phyloP scores from a whole-genome alignment of 2,888 invertebrate genomes.

The Clitarchus hookeri region DNA sequence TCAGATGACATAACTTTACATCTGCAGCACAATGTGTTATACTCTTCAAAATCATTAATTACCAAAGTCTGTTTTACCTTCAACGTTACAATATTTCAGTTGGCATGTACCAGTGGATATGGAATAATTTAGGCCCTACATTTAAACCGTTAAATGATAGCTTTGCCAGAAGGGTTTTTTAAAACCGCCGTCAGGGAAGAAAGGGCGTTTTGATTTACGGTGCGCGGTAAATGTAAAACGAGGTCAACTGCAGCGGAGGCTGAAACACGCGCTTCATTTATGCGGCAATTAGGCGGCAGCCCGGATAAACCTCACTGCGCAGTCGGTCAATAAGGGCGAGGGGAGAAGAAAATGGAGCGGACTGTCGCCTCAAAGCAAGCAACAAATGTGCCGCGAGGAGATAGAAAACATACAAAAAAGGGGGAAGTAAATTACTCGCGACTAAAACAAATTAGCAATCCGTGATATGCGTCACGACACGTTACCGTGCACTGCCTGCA shows the following conservation, averaged over 20 bases:
- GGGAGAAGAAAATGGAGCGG: background rate
- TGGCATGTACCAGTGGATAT: no score
- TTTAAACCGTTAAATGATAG: no score
- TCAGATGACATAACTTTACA: no score
- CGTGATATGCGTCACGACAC: slow-evolving; percentile 36
- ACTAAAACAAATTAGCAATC: slow-evolving; percentile 44
- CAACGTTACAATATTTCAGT: no score
- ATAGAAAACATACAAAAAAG: slow-evolving; percentile 36
- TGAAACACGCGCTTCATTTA: background rate
- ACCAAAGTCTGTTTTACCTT: no score
- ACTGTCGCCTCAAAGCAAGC: background rate
- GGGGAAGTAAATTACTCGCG: slow-evolving; percentile 42
- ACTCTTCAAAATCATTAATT: no score
- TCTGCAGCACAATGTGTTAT: no score
- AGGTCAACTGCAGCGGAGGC: background rate
- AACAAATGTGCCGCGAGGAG: slow-evolving; percentile 18
- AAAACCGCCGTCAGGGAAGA: background rate
- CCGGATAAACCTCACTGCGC: background rate
- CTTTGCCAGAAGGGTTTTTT: no score
- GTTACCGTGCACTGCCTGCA: background rate
- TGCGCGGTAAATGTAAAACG: background rate
- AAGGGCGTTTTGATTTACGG: background rate
- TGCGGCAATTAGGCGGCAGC: background rate
- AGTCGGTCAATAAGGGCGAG: background rate
- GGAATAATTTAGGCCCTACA: no score